A percentile compares a stretch with the other conserved stretches of the same genome.
These are phyloP conservation scores for Antigone vipio DNA, from an alignment of 2,113 vertebrate species.

Conservation along the genomic window DNA sequence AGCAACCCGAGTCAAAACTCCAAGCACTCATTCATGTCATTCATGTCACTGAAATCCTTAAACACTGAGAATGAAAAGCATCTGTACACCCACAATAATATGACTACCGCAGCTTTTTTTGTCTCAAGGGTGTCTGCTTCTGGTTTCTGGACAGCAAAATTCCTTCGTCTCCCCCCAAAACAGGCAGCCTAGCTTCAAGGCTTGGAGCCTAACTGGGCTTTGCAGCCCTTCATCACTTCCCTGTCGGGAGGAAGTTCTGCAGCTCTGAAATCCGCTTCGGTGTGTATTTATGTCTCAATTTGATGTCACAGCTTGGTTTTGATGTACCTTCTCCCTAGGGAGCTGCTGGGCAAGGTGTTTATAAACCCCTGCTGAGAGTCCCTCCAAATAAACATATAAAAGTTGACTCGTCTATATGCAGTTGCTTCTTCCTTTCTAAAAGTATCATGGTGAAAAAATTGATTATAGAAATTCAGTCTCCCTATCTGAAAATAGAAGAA, in stretches of 20 bases:
- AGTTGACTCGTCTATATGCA: not conserved
- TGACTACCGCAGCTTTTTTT: not conserved
- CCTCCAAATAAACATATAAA: not conserved
- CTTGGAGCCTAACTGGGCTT: not conserved
- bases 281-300: conserved; percentile 16
- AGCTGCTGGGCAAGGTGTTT: conserved; percentile 10
- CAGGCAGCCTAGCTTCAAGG: not conserved
- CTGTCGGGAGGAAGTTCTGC: not conserved
- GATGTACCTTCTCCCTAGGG: not conserved
- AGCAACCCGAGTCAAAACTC: not conserved
- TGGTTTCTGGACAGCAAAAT: not conserved
- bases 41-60: not conserved
- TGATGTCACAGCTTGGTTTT: conserved; percentile 28
- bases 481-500: not conserved
- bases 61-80: not conserved
- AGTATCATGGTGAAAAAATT: not conserved
- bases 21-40: not conserved
- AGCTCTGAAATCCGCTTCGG: not conserved
- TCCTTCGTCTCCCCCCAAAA: not conserved
- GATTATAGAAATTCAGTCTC: not conserved
- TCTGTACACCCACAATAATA: not conserved
- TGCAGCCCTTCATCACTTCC: not conserved
- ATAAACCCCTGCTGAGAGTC: not conserved
- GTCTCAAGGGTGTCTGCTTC: not conserved
- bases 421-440: not conserved